Conservation (phyloP, 1,140 invertebrate genomes). For the Drosophila triauraria region DNA sequence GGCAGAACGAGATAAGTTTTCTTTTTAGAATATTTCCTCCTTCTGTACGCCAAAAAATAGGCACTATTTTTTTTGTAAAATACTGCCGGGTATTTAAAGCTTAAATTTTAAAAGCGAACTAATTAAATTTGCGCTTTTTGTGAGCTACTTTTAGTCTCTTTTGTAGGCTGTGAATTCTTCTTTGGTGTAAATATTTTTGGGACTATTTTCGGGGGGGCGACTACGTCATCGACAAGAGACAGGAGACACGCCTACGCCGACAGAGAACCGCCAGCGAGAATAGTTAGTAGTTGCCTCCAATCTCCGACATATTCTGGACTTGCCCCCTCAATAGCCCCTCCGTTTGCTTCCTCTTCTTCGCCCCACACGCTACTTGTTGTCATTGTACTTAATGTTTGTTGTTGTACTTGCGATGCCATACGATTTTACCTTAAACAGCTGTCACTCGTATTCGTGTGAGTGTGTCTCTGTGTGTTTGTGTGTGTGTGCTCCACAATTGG, state of each 20-base stretch:
- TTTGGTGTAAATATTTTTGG: constrained; percentile 1
- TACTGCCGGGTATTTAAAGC: not conserved
- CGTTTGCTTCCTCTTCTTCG: not conserved
- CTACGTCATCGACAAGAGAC: constrained; percentile 9
- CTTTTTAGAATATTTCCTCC: too few species aligned
- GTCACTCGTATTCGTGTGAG: constrained; percentile 55
- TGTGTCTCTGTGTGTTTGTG: constrained; percentile 19
- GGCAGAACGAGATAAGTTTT: too few species aligned
- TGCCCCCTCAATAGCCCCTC: not conserved
- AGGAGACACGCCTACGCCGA: constrained; percentile 15
- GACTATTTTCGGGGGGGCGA: constrained; percentile 3
- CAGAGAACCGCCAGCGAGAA: constrained; percentile 7
- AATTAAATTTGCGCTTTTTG: not conserved
- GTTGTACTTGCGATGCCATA: constrained; percentile 36
- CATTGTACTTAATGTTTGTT: constrained; percentile 52
- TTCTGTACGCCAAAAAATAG: not conserved
- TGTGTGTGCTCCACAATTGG: constrained; percentile 58
- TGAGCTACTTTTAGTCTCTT: not conserved
- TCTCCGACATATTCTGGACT: constrained; percentile 6
- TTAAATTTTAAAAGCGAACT: not conserved
- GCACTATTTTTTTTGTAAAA: not conserved
- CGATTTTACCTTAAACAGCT: constrained; percentile 76
- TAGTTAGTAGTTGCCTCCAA: constrained; percentile 15
- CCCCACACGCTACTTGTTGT: constrained; percentile 61
- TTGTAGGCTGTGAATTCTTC: not conserved